Evolutionary conservation across 1,140 invertebrate species (phyloP), one percentile per base, ranked within the genome.

Genomic region (Zaprionus vittiger): DNA sequence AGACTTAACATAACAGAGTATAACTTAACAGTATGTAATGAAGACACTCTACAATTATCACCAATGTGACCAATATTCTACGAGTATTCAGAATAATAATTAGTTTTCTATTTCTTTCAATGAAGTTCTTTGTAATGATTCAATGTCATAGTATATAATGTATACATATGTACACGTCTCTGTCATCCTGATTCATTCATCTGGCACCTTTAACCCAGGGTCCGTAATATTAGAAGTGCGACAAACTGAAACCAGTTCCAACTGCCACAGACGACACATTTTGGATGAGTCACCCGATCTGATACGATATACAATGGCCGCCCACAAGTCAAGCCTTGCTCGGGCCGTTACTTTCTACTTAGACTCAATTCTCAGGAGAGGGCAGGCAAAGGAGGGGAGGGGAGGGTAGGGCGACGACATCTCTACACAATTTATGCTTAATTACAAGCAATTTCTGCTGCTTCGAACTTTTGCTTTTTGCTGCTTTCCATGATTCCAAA

Each of bases 381-480:
- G 28, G 11, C 31, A 34, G 2, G 5, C 15, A 24, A n/a, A n/a
- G 31, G 0, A 24, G 28, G 28, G 17, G 0, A 15, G 2, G 24
- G 34, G 24, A 64, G 52, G 31, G 17, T 49, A 61, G 38, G 65
- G 26, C 37, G 54, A 55, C 41, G 60, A 47, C 69, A 17, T 22
- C 28, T 65, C 57, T 49, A 52, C 69, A 56, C 79, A 86, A 89
- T 83, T 81, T 89, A 81, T 79, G 78, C 83, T 81, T 84, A 87
- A 87, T 89, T 87, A 76, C 37, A 71, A 72, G 71, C 66, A 71
- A 87, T 89, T 80, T 68, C 59, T 49, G 60, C 61, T 38, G 60
- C 57, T 38, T 65, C 54, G 59, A 83, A 80, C 54, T 65, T 72
- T 66, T 65, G 52, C 31, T 54, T 62, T 17, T 20, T n/a, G 14